phyloP scores from a whole-genome alignment of 2,113 vertebrate genomes.

The Anarhynchus alexandrinus region DNA sequence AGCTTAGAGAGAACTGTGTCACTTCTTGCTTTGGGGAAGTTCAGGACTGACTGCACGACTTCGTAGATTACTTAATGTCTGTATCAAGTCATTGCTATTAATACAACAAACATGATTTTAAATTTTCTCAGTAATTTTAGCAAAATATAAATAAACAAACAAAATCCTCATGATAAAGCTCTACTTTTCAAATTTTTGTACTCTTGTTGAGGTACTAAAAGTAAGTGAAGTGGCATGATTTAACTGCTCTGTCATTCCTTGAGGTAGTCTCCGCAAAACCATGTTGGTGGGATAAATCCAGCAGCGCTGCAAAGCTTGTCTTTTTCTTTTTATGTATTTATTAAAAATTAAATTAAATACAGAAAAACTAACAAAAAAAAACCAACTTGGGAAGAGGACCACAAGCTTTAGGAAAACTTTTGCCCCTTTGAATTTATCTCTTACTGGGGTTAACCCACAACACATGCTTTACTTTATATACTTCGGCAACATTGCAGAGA shows the following conservation, averaged over 20 bases:
- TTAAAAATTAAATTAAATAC: background rate
- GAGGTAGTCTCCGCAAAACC: background rate
- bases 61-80: background rate
- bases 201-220: background rate
- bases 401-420: background rate
- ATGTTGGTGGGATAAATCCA: fast-evolving
- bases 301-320: background rate
- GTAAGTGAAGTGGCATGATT: background rate
- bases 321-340: background rate
- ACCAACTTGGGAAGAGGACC: background rate
- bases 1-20: background rate
- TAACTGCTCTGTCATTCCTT: background rate
- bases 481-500: background rate
- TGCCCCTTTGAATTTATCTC: background rate
- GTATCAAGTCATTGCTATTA: background rate
- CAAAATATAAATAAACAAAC: background rate
- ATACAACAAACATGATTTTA: background rate
- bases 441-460: background rate
- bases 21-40: background rate
- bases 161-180: background rate
- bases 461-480: background rate
- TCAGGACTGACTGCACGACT: background rate
- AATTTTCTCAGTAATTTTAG: background rate
- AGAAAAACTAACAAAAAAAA: background rate
- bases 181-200: background rate